Conservation (phyloP, 1,140 invertebrate species). For the Caerostris darwini region DNA sequence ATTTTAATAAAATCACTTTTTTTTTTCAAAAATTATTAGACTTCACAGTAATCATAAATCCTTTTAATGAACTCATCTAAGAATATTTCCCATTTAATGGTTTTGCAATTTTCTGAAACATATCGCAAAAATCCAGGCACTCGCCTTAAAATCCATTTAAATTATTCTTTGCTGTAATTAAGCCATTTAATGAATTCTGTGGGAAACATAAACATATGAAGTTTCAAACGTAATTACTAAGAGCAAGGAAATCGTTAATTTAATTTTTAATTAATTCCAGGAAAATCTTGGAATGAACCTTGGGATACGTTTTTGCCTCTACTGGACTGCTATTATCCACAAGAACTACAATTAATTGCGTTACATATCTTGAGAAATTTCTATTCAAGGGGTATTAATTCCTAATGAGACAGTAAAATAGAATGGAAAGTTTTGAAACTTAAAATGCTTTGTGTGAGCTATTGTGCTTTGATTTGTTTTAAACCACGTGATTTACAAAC, state of each 20-base stretch:
- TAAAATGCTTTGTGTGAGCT: not conserved
- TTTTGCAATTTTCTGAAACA: slow-evolving; percentile 48
- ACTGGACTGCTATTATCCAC: not conserved
- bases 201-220: slow-evolving; percentile 68
- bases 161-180: slow-evolving; percentile 52
- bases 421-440: not conserved
- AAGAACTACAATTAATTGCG: slow-evolving; percentile 46
- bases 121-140: slow-evolving; percentile 44
- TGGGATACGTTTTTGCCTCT: slow-evolving; percentile 36
- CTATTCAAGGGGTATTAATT: slow-evolving; percentile 29
- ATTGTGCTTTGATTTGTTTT: not conserved
- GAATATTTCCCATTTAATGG: slow-evolving; percentile 13
- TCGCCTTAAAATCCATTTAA: slow-evolving; percentile 30
- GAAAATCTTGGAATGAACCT: slow-evolving; percentile 1
- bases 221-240: slow-evolving; percentile 54
- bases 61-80: slow-evolving; percentile 28
- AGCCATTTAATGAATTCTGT: slow-evolving; percentile 69
- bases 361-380: not conserved
- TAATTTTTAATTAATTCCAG: slow-evolving; percentile 64
- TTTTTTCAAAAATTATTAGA: not conserved
- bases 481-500: not conserved
- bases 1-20: not conserved
- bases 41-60: not conserved
- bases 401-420: slow-evolving; percentile 5
- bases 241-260: slow-evolving; percentile 58